phyloP scores from a whole-genome alignment of 2,888 invertebrate genomes.

The Hyles lineata region DNA sequence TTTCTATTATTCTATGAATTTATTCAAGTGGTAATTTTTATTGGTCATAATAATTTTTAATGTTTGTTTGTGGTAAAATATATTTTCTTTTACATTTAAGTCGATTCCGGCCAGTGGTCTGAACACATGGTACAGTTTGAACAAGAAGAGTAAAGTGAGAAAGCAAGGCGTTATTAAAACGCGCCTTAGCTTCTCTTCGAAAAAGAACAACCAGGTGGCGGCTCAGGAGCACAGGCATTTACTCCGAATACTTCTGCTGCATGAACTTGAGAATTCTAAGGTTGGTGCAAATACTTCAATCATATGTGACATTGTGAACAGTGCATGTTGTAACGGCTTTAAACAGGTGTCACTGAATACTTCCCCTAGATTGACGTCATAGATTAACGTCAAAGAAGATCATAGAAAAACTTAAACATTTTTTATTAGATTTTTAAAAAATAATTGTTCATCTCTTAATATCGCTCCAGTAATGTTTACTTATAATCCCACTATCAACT shows the following conservation, averaged over 20 bases:
- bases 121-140: constrained; percentile 95
- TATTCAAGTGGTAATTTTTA: no score
- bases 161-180: constrained; percentile 95
- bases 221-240: constrained; percentile 93
- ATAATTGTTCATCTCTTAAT: no score
- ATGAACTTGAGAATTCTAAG: constrained; percentile 92
- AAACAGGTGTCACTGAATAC: no score
- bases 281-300: constrained; percentile 60
- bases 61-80: background rate
- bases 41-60: background rate
- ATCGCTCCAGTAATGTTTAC: no score
- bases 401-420: no score
- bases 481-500: no score
- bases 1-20: no score
- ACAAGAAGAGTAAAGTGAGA: constrained; percentile 92
- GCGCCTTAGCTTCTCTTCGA: constrained; percentile 92
- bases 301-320: background rate
- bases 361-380: no score
- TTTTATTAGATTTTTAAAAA: no score
- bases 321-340: no score
- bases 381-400: no score
- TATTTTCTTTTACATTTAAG: constrained; percentile 69
- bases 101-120: constrained; percentile 97
- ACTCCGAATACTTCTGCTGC: constrained; percentile 89
- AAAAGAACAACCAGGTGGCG: constrained; percentile 93